Evolutionary conservation across 2,113 vertebrate species (phyloP).

Genomic region (Vulpes lagopus): DNA sequence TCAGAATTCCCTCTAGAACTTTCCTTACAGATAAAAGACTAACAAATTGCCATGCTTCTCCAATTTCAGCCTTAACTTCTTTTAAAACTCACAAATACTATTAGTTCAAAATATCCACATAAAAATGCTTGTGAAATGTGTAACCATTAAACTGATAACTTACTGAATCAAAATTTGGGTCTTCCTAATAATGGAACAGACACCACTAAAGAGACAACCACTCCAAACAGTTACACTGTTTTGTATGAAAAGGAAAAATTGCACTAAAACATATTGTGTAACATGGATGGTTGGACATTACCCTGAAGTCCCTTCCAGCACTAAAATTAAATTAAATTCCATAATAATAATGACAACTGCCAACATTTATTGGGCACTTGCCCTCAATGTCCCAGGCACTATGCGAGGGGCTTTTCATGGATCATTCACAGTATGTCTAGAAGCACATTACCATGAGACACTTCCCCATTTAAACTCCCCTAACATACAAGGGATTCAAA

Average conservation of each 20-base stretch:
- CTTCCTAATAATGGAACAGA: not conserved
- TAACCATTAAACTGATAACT: not conserved
- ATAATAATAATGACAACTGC: not conserved
- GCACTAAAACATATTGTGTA: not conserved
- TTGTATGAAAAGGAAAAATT: not conserved
- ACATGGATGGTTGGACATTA: not conserved
- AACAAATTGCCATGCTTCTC: not conserved
- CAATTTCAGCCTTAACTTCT: conserved; percentile 45
- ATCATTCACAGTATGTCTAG: not conserved
- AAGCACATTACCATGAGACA: not conserved
- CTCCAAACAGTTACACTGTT: not conserved
- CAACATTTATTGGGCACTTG: not conserved
- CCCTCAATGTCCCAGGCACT: not conserved
- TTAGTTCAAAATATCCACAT: conserved; percentile 30
- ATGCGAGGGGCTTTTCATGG: not conserved
- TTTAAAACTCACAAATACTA: conserved; percentile 43
- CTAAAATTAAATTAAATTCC: not conserved
- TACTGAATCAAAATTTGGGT: not conserved
- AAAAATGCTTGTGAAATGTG: not conserved
- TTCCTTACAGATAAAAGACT: conserved; percentile 18
- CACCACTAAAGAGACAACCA: not conserved
- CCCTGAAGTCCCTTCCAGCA: not conserved
- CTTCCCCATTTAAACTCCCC: not conserved
- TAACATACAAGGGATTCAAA: not conserved
- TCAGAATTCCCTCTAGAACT: not conserved